Percentiles rank a stretch among this genome's conserved stretches.
phyloP scores from a whole-genome alignment of 2,888 invertebrate species.

The Cephonodes hylas region DNA sequence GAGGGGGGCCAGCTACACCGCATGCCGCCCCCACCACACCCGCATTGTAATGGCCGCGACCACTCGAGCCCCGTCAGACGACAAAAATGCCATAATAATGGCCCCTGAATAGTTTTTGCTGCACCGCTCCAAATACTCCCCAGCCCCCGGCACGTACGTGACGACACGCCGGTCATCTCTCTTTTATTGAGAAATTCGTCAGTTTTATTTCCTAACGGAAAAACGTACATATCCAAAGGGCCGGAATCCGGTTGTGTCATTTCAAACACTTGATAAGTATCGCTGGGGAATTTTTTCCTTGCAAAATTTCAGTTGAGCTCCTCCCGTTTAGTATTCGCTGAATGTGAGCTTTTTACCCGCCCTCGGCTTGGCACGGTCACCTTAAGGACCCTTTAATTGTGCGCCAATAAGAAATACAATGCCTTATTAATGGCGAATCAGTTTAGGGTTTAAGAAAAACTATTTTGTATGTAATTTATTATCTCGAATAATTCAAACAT shows the following conservation, averaged over 20 bases:
- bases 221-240: slow-evolving; percentile 61
- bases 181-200: slow-evolving; percentile 82
- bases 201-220: slow-evolving; percentile 71
- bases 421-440: slow-evolving; percentile 51
- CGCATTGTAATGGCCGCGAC: slow-evolving; percentile 73
- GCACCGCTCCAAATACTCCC: slow-evolving; percentile 77
- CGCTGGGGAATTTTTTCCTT: slow-evolving; percentile 67
- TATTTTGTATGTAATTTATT: slow-evolving; percentile 4
- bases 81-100: slow-evolving; percentile 82
- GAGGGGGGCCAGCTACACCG: slow-evolving; percentile 32
- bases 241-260: slow-evolving; percentile 80
- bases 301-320: slow-evolving; percentile 70
- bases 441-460: slow-evolving; percentile 31
- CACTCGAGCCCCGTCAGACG: slow-evolving; percentile 77
- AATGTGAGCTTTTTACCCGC: slow-evolving; percentile 66
- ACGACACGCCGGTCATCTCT: slow-evolving; percentile 75
- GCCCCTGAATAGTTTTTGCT: slow-evolving; percentile 79
- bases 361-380: slow-evolving; percentile 70
- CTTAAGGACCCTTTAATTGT: slow-evolving; percentile 75
- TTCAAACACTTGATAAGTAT: slow-evolving; percentile 82
- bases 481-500: neutral
- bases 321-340: slow-evolving; percentile 71
- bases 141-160: slow-evolving; percentile 66
- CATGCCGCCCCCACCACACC: slow-evolving; percentile 51
- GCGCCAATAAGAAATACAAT: slow-evolving; percentile 73